A percentile compares a stretch with the other conserved stretches of the same genome.
Conservation (phyloP, 2,797 vertebrate genomes). For the Varecia variegata region DNA sequence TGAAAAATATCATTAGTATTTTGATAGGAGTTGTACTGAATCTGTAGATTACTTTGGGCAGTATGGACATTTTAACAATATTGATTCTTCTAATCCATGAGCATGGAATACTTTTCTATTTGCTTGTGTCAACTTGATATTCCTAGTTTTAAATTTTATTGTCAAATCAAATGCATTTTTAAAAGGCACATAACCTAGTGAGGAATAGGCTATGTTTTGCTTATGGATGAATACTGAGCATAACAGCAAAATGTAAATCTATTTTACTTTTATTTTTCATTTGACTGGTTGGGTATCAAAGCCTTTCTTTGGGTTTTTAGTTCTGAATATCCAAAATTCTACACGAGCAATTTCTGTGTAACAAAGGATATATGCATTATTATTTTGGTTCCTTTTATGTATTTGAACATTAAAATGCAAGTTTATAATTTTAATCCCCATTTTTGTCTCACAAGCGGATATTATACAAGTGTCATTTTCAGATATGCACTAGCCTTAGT, state of each 20-base stretch:
- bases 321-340: constrained; percentile 63
- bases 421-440: constrained; percentile 68
- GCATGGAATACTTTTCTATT: no score
- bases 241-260: not conserved
- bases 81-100: no score
- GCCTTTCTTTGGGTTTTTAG: constrained; percentile 13
- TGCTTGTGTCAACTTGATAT: not conserved
- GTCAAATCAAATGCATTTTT: not conserved
- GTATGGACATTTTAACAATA: no score
- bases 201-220: not conserved
- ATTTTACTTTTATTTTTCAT: constrained; percentile 35
- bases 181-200: not conserved
- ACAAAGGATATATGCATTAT: constrained; percentile 57
- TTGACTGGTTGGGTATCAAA: not conserved
- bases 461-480: constrained; percentile 69
- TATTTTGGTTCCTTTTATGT: constrained; percentile 61
- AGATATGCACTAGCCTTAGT: constrained; percentile 45
- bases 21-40: no score
- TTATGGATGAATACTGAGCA: not conserved
- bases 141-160: not conserved
- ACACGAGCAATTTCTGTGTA: constrained; percentile 41
- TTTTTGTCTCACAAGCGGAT: constrained; percentile 59
- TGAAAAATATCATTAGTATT: no score
- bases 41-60: no score
- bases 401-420: constrained; percentile 69